phyloP scores from a whole-genome alignment of 2,113 vertebrate species.

The Passerina amoena region DNA sequence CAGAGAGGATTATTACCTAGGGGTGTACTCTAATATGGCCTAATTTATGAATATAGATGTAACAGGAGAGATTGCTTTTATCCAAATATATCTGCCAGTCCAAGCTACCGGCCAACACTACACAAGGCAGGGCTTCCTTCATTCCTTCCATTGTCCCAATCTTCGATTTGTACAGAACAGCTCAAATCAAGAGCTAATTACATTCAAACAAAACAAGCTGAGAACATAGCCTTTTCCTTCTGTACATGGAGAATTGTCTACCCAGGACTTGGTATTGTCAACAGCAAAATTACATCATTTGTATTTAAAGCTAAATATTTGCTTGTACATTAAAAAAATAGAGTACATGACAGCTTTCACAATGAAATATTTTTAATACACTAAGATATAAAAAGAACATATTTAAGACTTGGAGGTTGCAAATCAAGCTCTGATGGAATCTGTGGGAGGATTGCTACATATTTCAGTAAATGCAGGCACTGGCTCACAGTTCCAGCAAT shows the following conservation, averaged over 20 bases:
- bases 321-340: background rate
- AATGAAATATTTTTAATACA: background rate
- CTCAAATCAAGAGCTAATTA: background rate
- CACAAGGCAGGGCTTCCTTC: background rate
- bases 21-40: background rate
- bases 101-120: background rate
- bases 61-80: background rate
- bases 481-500: background rate
- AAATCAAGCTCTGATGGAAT: background rate
- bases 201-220: background rate
- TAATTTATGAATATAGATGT: background rate
- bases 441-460: background rate
- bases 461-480: background rate
- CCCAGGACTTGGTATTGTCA: background rate
- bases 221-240: background rate
- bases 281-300: background rate
- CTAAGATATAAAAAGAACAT: background rate
- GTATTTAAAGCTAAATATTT: background rate
- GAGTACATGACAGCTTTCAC: background rate
- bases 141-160: background rate
- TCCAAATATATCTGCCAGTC: background rate
- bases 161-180: background rate
- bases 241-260: background rate
- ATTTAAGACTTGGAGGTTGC: background rate
- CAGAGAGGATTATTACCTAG: background rate